Evolutionary conservation across 2,888 invertebrate species (phyloP).

Genomic region (Sphecodes monilicornis): DNA sequence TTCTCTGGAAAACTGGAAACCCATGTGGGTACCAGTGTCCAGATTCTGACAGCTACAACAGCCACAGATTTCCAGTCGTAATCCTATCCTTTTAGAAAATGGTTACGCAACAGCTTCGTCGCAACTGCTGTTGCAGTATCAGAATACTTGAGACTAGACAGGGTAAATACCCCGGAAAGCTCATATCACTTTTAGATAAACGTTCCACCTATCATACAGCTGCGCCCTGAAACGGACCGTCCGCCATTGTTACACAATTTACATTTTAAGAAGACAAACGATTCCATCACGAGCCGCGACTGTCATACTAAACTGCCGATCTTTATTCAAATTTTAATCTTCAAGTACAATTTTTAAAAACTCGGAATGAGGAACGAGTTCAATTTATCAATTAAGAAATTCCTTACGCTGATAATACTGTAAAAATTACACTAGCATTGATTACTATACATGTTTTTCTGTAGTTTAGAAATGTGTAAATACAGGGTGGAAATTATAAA

Average conservation of each 20-base stretch:
- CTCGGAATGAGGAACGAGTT: too few relatives aligned
- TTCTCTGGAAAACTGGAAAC: background rate
- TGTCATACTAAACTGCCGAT: background rate
- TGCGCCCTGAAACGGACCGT: background rate
- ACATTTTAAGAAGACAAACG: background rate
- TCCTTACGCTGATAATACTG: too few relatives aligned
- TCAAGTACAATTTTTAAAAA: too few relatives aligned
- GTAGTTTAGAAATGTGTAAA: too few relatives aligned
- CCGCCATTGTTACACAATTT: conserved; percentile 8
- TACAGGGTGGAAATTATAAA: too few relatives aligned
- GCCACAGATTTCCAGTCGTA: background rate
- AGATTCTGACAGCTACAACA: background rate
- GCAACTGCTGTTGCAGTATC: background rate
- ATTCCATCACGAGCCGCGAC: too few relatives aligned
- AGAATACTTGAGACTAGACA: conserved; percentile 4
- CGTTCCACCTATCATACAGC: background rate
- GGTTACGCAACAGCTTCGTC: background rate
- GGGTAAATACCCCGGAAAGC: background rate
- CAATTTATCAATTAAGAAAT: too few relatives aligned
- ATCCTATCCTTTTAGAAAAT: conserved; percentile 7
- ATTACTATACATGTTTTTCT: too few relatives aligned
- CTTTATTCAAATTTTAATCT: background rate
- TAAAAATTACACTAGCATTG: too few relatives aligned
- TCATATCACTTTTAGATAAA: conserved; percentile 6
- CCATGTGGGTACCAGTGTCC: conserved; percentile 15